Evolutionary conservation across 2,113 vertebrate species (phyloP), one percentile per base, ranked within the genome.

Genomic region (Callipepla squamata): DNA sequence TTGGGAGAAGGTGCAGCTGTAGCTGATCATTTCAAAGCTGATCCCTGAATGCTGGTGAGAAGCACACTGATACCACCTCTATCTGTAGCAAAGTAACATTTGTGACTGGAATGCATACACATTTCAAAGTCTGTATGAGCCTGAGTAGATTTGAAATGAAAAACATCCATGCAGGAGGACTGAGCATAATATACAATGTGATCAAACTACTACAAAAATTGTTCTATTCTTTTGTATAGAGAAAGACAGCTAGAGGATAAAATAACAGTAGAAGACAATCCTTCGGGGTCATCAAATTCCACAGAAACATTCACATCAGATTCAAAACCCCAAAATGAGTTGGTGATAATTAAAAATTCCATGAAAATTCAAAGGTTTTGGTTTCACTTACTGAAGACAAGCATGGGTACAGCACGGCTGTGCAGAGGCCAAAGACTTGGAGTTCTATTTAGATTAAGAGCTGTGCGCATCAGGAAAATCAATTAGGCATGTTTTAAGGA

Each of bases 311-410:
- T 72, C 57, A 63, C 7, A 25, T 59, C 66, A 28, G 80, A 83
- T 80, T 93, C 59, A 47, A 87, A 57, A 13, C 13, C 26, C 50
- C 10, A 0, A 80, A 85, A 67, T 44, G 51, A 93, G 59, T 89
- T 89, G 89, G 34, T 67, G 59, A 85, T 89, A 87, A 65, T 85
- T 80, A 66, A 77, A 42, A 91, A 42, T 72, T 55, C 17, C 82
- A 32, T 89, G 84, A 59, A 55, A 87, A 93, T 87, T 18, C 7
- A 21, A 42, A 69, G 0, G 1, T 36, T 75, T 93, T 11, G 4
- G 61, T 70, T 50, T 87, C 82, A 85, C 68, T 77, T 81, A 34
- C 53, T 9, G 13, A 58, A 70, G 65, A 36, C 55, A 70, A 65
- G 82, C 66, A 40, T 0, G 2, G 80, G 22, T 17, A 45, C 45